Conservation (phyloP, 1,140 invertebrate genomes). For the Meloidogyne chitwoodi region DNA sequence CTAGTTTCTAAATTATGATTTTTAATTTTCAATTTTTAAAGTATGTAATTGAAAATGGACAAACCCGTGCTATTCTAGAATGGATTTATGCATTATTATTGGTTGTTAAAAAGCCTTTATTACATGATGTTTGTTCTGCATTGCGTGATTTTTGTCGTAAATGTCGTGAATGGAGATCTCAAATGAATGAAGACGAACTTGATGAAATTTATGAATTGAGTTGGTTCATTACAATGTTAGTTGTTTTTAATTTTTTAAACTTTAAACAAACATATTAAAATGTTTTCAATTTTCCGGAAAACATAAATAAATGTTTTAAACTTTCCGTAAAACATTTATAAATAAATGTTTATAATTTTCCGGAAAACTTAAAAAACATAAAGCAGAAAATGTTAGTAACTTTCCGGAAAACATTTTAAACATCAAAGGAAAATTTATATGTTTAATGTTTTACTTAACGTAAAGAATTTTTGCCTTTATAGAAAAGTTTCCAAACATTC, state of each 20-base stretch:
- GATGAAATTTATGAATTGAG: slow-evolving; percentile 31
- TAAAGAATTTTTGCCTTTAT: too few species aligned
- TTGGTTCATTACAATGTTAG: slow-evolving; percentile 32
- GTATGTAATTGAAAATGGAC: slow-evolving; percentile 32
- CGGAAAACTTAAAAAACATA: too few species aligned
- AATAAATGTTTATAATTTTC: too few species aligned
- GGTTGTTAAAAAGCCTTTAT: slow-evolving; percentile 33
- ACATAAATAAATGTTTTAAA: too few species aligned
- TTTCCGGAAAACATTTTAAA: too few species aligned
- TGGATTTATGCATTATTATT: slow-evolving; percentile 38
- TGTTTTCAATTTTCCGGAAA: background rate
- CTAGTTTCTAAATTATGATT: background rate
- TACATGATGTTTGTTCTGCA: slow-evolving; percentile 24
- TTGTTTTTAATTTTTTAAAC: background rate
- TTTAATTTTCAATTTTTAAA: slow-evolving; percentile 23
- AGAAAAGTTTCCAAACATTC: too few species aligned
- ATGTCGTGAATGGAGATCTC: slow-evolving; percentile 24
- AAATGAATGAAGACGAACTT: slow-evolving; percentile 23
- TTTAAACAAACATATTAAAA: background rate
- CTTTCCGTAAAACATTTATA: too few species aligned
- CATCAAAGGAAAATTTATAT: too few species aligned
- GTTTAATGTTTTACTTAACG: too few species aligned
- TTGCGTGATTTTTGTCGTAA: slow-evolving; percentile 32
- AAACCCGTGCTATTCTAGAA: slow-evolving; percentile 32
- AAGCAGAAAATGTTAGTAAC: too few species aligned